Evolutionary conservation across 2,888 invertebrate species (phyloP).

Genomic region (Parasteatoda lunata): DNA sequence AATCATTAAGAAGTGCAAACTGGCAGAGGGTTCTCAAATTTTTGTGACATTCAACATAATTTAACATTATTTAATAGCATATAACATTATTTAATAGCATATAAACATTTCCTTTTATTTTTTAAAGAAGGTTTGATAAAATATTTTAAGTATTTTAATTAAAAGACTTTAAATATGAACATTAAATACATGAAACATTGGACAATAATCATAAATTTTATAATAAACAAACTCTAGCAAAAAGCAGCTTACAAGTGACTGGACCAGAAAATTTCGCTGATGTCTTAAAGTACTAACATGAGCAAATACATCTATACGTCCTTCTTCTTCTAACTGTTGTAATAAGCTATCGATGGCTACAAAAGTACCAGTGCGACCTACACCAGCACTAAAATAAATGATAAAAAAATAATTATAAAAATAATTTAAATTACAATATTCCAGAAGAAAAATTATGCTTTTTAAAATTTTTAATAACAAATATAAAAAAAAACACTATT

Average conservation of each 20-base stretch:
- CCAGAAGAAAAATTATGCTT: too few relatives aligned
- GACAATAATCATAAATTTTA: neutral
- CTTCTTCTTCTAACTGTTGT: conserved; percentile 88
- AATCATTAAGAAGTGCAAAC: neutral
- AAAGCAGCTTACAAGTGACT: conserved; percentile 82
- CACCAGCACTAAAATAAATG: conserved; percentile 83
- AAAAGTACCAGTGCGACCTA: conserved; percentile 94
- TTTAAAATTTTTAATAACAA: too few relatives aligned
- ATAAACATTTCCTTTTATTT: neutral
- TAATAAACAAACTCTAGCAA: neutral
- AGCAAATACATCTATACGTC: conserved; percentile 90
- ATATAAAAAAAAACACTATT: too few relatives aligned
- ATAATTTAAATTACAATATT: too few relatives aligned
- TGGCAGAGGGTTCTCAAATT: neutral
- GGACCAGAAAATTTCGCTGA: conserved; percentile 94
- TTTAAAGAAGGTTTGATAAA: neutral
- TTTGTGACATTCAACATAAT: too few relatives aligned
- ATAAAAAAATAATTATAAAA: neutral
- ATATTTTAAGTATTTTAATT: neutral
- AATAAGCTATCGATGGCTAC: conserved; percentile 93
- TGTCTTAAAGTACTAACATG: conserved; percentile 91
- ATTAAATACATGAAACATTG: neutral
- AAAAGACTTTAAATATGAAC: neutral
- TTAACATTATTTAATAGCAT: too few relatives aligned
- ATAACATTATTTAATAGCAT: too few relatives aligned